These are phyloP conservation scores for Xanthorhoe spadicearia DNA, from an alignment of 2,888 invertebrate species.

Conservation along the genomic window DNA sequence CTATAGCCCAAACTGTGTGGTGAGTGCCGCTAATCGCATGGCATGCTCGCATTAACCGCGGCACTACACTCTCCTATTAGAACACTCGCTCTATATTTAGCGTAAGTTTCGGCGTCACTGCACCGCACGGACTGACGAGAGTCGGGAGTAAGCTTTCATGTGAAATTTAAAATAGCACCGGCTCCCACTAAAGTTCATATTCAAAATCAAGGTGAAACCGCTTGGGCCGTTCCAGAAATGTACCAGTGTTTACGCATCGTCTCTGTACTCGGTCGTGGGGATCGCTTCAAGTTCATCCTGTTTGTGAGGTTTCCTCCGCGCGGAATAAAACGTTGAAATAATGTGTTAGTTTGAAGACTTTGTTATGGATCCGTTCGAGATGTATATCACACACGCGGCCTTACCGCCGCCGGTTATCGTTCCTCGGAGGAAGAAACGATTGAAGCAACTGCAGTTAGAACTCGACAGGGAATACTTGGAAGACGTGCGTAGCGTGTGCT, in stretches of 20 bases:
- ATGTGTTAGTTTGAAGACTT: slow-evolving; percentile 50
- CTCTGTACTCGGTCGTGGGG: slow-evolving; percentile 58
- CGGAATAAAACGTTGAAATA: slow-evolving; percentile 57
- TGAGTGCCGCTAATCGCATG: slow-evolving; percentile 80
- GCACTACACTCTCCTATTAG: slow-evolving; percentile 47
- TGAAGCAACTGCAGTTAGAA: slow-evolving; percentile 74
- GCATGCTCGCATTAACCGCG: slow-evolving; percentile 66
- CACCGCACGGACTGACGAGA: slow-evolving; percentile 70
- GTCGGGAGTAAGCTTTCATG: slow-evolving; percentile 70
- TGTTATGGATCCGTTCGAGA: slow-evolving; percentile 75
- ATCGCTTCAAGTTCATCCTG: slow-evolving; percentile 65
- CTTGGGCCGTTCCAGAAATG: slow-evolving; percentile 78
- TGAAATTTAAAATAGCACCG: slow-evolving; percentile 81
- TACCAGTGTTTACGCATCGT: slow-evolving; percentile 65
- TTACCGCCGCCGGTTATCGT: slow-evolving; percentile 74
- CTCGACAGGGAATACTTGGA: slow-evolving; percentile 63
- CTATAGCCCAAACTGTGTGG: slow-evolving; percentile 78
- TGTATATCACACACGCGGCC: slow-evolving; percentile 77
- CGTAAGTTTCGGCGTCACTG: slow-evolving; percentile 58
- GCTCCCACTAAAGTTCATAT: slow-evolving; percentile 72
- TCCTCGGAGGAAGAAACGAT: slow-evolving; percentile 76
- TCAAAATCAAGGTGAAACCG: slow-evolving; percentile 84
- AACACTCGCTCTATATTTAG: slow-evolving; percentile 64
- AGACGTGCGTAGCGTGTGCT: slow-evolving; percentile 48
- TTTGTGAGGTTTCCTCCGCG: slow-evolving; percentile 51